A percentile compares a stretch with the other conserved stretches of the same genome.
These are phyloP conservation scores for Coelopa frigida DNA, from an alignment of 1,140 invertebrate species.

Conservation along the genomic window DNA sequence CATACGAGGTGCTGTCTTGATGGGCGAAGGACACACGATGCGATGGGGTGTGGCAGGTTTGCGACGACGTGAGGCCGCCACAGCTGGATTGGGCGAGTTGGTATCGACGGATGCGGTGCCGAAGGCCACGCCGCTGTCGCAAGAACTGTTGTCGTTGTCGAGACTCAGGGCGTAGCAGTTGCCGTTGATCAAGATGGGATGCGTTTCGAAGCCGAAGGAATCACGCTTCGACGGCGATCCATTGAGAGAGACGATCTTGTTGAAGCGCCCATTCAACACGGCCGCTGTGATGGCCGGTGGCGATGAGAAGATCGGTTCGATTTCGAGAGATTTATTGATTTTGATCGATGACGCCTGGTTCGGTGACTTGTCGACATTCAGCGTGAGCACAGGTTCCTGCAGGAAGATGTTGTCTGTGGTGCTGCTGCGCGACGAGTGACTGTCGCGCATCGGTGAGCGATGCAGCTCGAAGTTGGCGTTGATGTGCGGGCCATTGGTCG, in stretches of 20 bases:
- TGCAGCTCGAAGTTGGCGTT: conserved; percentile 29
- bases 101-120: conserved; percentile 4
- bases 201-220: conserved; percentile 6
- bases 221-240: conserved; percentile 14
- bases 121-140: conserved; percentile 42
- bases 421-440: conserved; percentile 31
- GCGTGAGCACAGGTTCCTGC: conserved; percentile 38
- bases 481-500: conserved; percentile 9
- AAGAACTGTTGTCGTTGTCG: conserved; percentile 41
- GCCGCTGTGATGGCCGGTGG: conserved; percentile 28
- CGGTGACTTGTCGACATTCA: conserved; percentile 41
- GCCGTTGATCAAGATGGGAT: conserved; percentile 5
- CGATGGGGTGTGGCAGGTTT: conserved; percentile 44
- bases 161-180: conserved; percentile 16
- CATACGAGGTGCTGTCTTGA: conserved; percentile 27
- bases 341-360: conserved; percentile 41
- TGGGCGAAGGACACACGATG: conserved; percentile 38
- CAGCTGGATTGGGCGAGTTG: neutral
- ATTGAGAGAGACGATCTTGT: conserved; percentile 39
- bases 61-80: conserved; percentile 20
- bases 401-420: conserved; percentile 39
- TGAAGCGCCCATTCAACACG: conserved; percentile 36
- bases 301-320: conserved; percentile 36
- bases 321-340: conserved; percentile 38
- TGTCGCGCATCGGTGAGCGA: conserved; percentile 26